phyloP scores from a whole-genome alignment of 1,140 invertebrate genomes.

The Brachionus sp. region DNA sequence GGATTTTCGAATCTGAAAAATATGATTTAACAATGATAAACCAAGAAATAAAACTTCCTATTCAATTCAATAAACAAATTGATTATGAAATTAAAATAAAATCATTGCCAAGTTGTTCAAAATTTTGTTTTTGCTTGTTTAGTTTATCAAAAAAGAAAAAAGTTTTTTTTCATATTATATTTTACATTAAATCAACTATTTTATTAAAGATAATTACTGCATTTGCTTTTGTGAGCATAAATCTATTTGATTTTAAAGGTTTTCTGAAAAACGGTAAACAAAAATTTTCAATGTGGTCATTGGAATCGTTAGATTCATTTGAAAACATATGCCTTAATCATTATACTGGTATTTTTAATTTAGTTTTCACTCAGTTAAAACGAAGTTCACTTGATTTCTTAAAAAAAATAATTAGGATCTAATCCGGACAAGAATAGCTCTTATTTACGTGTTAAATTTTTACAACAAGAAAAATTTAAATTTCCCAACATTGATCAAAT shows the following conservation, averaged over 20 bases:
- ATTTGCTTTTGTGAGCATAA: constrained; percentile 80
- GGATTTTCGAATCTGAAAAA: background rate
- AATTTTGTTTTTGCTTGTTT: constrained; percentile 50
- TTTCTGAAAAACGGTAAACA: constrained; percentile 76
- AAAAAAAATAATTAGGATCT: background rate
- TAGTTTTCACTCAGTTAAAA: background rate
- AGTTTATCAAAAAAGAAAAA: constrained; percentile 48
- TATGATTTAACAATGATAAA: constrained; percentile 10
- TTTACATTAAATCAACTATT: background rate
- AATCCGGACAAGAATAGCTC: constrained; percentile 9
- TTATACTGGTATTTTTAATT: background rate
- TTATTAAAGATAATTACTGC: constrained; percentile 60
- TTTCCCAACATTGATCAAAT: background rate
- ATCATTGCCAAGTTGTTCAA: constrained; percentile 50
- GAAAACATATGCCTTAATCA: background rate
- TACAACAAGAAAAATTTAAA: background rate
- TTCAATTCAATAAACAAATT: background rate
- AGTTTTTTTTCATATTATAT: background rate
- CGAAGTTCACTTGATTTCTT: background rate
- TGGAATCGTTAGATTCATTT: constrained; percentile 58
- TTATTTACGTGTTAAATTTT: background rate
- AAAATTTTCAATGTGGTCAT: constrained; percentile 82
- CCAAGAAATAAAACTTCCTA: background rate
- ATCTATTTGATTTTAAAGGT: constrained; percentile 86
- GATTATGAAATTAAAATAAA: constrained; percentile 50